Base-by-base conservation (phyloP, 2,888 invertebrate genomes). In the Pycnomerus fuliginosus region DNA sequence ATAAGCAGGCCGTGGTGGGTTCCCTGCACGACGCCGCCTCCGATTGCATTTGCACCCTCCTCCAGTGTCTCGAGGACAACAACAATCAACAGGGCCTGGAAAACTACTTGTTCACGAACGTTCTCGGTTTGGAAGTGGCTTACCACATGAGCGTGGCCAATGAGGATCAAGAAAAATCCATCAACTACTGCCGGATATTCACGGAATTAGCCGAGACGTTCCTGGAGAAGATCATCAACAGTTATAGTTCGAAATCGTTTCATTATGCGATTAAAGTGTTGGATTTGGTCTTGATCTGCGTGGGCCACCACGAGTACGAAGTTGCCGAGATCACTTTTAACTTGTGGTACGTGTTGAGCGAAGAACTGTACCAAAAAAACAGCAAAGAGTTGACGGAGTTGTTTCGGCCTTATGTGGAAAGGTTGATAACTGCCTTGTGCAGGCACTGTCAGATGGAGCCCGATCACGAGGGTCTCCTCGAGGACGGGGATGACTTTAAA, bases 241-340 rank as follows among this genome's bases (percentile, higher is more conserved):
- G 79, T 24, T 80, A 82, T 40, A 76, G 76, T 27, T 76, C 79
- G 7, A 76, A 76, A 25, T 78, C 79, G 52, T 54, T 56, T 48
- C 88, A 90, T 71, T 90, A 86, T 73, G 84, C 88, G 1, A 76
- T 94, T 50, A 84, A 88, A 67, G 84, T 90, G 2, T 75, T 99
- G 47, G 95, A 98, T 68, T 76, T 96, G 55, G 85, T 95, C 5
- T 76, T 98, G 30, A 84, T 87, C 22, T 95, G 97, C 73, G 90
- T 94, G 5, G 94, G 94, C 0, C 96, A 98, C 76, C 95, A 96
- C 72, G 96, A 98, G 70, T 98, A 95, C 74, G 95, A 97, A 80
- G 64, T 64, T 60, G 84, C 84, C 17, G 84, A 85, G 67, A 91
- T 97, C 56, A 95, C 98, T 1, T 99, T 98, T 69, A 91, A 93